Evolutionary conservation across 2,113 vertebrate species (phyloP), one percentile per base, ranked within the genome.

Genomic region (Nyctibius bracteatus): DNA sequence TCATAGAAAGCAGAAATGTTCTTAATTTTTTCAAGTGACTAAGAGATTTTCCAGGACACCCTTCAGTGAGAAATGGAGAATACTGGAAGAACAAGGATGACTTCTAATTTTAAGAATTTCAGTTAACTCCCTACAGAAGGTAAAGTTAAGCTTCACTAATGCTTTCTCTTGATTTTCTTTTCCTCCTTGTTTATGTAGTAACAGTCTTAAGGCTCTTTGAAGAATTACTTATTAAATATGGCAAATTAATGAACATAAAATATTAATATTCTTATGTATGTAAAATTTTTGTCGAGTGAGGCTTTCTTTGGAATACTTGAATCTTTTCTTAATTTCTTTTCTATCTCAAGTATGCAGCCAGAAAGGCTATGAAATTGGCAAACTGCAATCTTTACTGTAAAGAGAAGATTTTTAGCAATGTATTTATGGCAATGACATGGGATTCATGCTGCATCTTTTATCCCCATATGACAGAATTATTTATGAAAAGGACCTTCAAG

Each of bases 81-180:
- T 30, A 31, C 4, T 51, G 7, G 30, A 85, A 88, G 28, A 73
- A 65, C 30, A 63, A 52, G 5, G 31, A 57, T 23, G 25, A 51
- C 10, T 71, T 65, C 8, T 77, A 37, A 66, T 91, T 52, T 85
- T 30, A 65, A 88, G 47, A 74, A 84, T 16, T 63, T 78, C 33
- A 20, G 24, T 70, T 65, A 28, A 35, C 4, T 90, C n/a, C 31
- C 15, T 61, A 65, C 9, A 67, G 23, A 63, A 93, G 13, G 18
- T 39, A 78, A 90, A 93, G 14, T 55, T 92, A 84, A 81, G n/a
- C 9, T 66, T 93, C 59, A 55, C 2, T 81, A 73, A 74, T 52
- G 6, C 3, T 92, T 88, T 86, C 65, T 44, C 67, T 83, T 86
- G 49, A 58, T 78, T 66, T 90, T 54, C 22, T 86, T 86, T 81